Evolutionary conservation across 1,140 invertebrate genomes (phyloP).

Genomic region (Orius insidiosus): DNA sequence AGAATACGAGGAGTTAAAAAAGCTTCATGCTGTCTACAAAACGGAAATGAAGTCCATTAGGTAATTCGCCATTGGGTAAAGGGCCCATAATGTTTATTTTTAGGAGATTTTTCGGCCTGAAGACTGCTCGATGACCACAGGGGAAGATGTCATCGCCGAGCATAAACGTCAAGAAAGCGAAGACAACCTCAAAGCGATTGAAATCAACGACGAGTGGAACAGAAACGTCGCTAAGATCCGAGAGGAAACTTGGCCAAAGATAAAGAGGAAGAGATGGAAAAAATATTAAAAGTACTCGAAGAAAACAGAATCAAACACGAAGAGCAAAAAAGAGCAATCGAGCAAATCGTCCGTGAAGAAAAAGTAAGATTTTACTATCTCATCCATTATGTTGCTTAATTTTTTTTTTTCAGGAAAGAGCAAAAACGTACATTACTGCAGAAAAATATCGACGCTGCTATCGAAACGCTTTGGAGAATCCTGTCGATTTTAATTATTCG

Average conservation of each 20-base stretch:
- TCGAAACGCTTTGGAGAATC: slow-evolving; percentile 50
- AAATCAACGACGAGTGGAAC: slow-evolving; percentile 60
- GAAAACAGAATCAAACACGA: slow-evolving; percentile 28
- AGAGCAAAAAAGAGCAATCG: slow-evolving; percentile 26
- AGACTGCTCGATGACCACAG: slow-evolving; percentile 17
- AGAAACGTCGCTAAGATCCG: slow-evolving; percentile 35
- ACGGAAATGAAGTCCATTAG: slow-evolving; percentile 34
- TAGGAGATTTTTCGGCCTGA: slow-evolving; percentile 24
- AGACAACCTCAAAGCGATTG: slow-evolving; percentile 41
- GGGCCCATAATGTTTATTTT: neutral
- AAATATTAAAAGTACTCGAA: slow-evolving; percentile 27
- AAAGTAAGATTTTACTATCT: too few species aligned
- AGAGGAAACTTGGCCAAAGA: slow-evolving; percentile 34
- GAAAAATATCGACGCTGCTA: slow-evolving; percentile 55
- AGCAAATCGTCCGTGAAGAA: slow-evolving; percentile 34
- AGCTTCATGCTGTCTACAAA: slow-evolving; percentile 49
- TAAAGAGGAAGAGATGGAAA: slow-evolving; percentile 28
- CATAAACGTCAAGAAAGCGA: slow-evolving; percentile 38
- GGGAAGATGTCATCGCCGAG: slow-evolving; percentile 27
- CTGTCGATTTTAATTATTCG: slow-evolving; percentile 58
- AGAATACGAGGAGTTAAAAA: slow-evolving; percentile 42
- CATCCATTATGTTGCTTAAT: too few species aligned
- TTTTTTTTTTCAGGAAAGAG: slow-evolving; percentile 36
- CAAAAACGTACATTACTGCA: slow-evolving; percentile 47
- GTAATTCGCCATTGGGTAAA: slow-evolving; percentile 25